These are phyloP conservation scores for Bostrychus sinensis DNA, from an alignment of 2,113 vertebrate genomes.

Conservation along the genomic window DNA sequence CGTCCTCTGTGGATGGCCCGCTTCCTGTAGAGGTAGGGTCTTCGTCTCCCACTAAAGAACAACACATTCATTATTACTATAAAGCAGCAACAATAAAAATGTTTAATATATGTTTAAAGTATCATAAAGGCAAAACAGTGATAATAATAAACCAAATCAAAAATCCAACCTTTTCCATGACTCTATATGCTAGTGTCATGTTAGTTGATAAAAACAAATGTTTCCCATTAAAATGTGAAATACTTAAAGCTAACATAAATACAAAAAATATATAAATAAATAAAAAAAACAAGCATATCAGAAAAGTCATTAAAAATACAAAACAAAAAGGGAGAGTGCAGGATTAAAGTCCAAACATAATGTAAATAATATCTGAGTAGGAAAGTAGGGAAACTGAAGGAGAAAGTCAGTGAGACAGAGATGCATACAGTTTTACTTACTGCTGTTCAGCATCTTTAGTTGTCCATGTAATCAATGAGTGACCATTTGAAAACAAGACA, in stretches of 20 bases:
- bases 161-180: slow-evolving; percentile 59
- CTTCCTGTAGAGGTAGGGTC: slow-evolving; percentile 83
- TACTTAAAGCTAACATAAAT: slow-evolving; percentile 36
- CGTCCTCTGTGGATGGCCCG: slow-evolving; percentile 81
- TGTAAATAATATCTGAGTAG: slow-evolving; percentile 59
- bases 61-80: slow-evolving; percentile 45
- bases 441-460: slow-evolving; percentile 80
- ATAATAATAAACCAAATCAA: slow-evolving; percentile 32
- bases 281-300: slow-evolving; percentile 49
- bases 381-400: slow-evolving; percentile 67
- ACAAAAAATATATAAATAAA: slow-evolving; percentile 57
- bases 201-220: slow-evolving; percentile 39
- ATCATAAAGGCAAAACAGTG: neutral
- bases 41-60: slow-evolving; percentile 78
- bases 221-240: slow-evolving; percentile 52
- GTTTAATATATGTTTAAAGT: neutral
- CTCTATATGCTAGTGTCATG: slow-evolving; percentile 26
- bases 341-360: slow-evolving; percentile 55
- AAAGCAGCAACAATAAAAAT: neutral
- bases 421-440: slow-evolving; percentile 81
- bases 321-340: slow-evolving; percentile 53
- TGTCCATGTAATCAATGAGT: slow-evolving; percentile 84
- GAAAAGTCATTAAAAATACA: slow-evolving; percentile 43
- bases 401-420: slow-evolving; percentile 61
- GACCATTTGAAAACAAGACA: slow-evolving; percentile 86